These are phyloP conservation scores for Himalopsyche anomala DNA, from an alignment of 2,888 invertebrate genomes.

Conservation along the genomic window DNA sequence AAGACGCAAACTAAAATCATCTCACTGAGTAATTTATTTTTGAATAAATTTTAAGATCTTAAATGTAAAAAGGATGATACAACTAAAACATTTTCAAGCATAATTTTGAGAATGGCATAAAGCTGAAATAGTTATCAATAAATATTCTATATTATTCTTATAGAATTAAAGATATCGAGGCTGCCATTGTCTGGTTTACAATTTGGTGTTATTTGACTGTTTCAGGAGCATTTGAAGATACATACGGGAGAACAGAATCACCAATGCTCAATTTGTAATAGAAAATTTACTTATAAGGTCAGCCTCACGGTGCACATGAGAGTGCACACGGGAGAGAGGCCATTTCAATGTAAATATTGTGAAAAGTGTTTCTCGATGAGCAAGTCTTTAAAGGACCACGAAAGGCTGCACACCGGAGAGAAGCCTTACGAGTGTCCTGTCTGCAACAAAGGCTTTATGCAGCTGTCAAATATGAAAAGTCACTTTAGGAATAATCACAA, in stretches of 20 bases:
- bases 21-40: too few species aligned
- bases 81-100: too few species aligned
- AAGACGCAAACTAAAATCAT: too few species aligned
- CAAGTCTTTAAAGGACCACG: constrained; percentile 36
- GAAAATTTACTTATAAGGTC: constrained; percentile 67
- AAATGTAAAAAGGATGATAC: too few species aligned
- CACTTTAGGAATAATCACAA: constrained; percentile 67
- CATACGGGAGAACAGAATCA: constrained; percentile 37
- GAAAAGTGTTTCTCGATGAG: constrained; percentile 41
- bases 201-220: neutral
- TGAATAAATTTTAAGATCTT: too few species aligned
- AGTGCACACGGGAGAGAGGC: constrained; percentile 74
- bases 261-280: constrained; percentile 1
- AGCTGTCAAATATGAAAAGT: constrained; percentile 74
- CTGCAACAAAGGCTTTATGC: constrained; percentile 74
- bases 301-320: constrained; percentile 75
- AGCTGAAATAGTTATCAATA: too few species aligned
- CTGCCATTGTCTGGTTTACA: too few species aligned
- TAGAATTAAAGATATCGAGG: too few species aligned
- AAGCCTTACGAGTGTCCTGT: constrained; percentile 74
- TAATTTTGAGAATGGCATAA: too few species aligned
- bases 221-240: constrained; percentile 41
- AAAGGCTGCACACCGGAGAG: constrained; percentile 74
- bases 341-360: constrained; percentile 70
- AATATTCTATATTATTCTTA: too few species aligned